phyloP scores from a whole-genome alignment of 2,797 vertebrate species.

The Tiaroga cobitis region DNA sequence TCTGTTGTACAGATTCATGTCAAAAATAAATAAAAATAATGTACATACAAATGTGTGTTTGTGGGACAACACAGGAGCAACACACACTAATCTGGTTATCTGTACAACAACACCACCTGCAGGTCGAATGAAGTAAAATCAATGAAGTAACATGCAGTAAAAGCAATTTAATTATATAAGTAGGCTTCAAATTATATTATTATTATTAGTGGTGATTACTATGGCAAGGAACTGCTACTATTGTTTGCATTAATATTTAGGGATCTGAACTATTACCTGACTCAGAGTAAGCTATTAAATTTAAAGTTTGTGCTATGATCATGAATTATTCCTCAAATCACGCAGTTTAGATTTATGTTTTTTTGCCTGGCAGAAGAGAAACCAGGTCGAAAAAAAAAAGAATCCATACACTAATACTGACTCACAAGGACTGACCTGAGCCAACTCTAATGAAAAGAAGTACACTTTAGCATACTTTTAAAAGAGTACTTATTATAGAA shows the following conservation, averaged over 20 bases:
- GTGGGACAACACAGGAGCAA: not conserved
- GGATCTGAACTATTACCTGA: not conserved
- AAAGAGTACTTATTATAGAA: too few relatives aligned
- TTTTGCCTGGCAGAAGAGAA: not conserved
- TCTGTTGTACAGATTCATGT: not conserved
- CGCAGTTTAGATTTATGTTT: too few relatives aligned
- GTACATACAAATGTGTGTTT: not conserved
- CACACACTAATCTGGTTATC: conserved; percentile 28
- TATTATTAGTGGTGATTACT: not conserved
- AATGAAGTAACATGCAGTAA: not conserved
- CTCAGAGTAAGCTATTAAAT: not conserved
- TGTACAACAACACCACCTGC: conserved; percentile 41
- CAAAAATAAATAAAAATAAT: not conserved
- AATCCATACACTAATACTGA: not conserved
- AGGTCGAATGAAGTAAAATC: not conserved
- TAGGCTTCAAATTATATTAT: not conserved
- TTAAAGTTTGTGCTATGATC: not conserved
- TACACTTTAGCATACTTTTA: too few relatives aligned
- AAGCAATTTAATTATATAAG: not conserved
- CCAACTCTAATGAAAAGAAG: not conserved
- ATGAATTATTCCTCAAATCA: not conserved
- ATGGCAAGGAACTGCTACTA: not conserved
- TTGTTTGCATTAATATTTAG: not conserved
- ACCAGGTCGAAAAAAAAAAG: not conserved
- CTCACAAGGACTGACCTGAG: not conserved